A percentile compares a stretch with the other conserved stretches of the same genome.
These are phyloP conservation scores for Pleuronectes platessa DNA, from an alignment of 2,113 vertebrate species.

Conservation along the genomic window DNA sequence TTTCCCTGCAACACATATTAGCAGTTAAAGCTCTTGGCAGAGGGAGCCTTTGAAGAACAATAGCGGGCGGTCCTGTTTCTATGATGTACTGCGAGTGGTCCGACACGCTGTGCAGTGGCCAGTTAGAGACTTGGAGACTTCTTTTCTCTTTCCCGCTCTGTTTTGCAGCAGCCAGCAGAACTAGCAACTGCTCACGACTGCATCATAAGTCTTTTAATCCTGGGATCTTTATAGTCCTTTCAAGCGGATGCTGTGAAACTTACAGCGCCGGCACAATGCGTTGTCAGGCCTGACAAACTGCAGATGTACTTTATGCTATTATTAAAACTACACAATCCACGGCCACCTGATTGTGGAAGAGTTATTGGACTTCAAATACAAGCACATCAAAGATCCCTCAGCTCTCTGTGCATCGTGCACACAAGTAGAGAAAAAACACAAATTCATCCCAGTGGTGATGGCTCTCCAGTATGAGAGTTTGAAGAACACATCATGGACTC, in stretches of 20 bases:
- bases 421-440: not conserved
- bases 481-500: constrained; percentile 46
- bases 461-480: constrained; percentile 23
- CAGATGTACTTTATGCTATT: constrained; percentile 22
- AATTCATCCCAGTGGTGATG: not conserved
- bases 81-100: constrained; percentile 23
- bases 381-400: constrained; percentile 33
- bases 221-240: constrained; percentile 42
- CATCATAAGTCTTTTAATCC: constrained; percentile 52
- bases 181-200: constrained; percentile 28
- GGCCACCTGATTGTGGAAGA: not conserved
- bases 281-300: constrained; percentile 26
- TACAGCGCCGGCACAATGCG: constrained; percentile 12
- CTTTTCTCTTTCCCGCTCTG: constrained; percentile 19
- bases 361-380: constrained; percentile 29
- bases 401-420: constrained; percentile 2
- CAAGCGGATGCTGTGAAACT: constrained; percentile 42
- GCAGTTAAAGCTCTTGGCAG: constrained; percentile 63
- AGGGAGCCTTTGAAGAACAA: constrained; percentile 60
- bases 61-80: constrained; percentile 34
- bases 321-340: not conserved
- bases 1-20: constrained; percentile 58
- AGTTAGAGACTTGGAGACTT: constrained; percentile 24
- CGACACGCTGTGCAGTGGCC: constrained; percentile 16
- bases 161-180: constrained; percentile 37